Base-by-base conservation (phyloP, 2,797 vertebrate species). In the Perodicticus potto region DNA sequence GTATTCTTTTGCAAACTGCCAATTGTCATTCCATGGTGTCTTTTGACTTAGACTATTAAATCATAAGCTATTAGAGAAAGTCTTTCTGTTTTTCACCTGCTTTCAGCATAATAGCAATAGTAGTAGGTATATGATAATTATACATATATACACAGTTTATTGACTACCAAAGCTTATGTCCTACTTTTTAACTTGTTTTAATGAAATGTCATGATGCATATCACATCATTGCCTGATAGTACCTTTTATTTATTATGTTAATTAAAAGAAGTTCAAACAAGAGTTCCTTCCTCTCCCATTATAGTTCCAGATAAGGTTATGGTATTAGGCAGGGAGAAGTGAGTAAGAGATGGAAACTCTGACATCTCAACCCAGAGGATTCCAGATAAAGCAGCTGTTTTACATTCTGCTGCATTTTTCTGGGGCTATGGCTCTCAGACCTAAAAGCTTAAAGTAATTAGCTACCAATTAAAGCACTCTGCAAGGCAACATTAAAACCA, bases 231-330 rank as follows among this genome's bases (percentile, higher is more conserved):
- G 9, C 63, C 83, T 59, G 57, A 73, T 12, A 53, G 19, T 12
- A 59, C 11, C 32, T 67, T 89, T 82, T 49, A 49, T 49, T 67
- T 29, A 43, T 53, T 81, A 70, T 65, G 70, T 86, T 78, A 23
- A 59, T 80, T 91, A 89, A 91, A 78, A 86, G 83, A 93, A 80
- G n/a, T 89, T 95, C 19, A 76, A 37, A 63, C 13, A 85, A 88
- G 19, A 78, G 49, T 86, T 37, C 73, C 55, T 77, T 96, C 55
- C 32, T 34, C 69, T 95, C 29, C 40, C 9, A 2, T 57, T 85
- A 22, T 11, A 89, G 49, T 80, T 90, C 17, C 37, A 86, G 4
- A 65, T 32, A n/a, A 37, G 27, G 43, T 45, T 87, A 65, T 91
- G n/a, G n/a, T 70, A 16, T 19, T 12, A 23, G 49, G 49, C 8